These are phyloP conservation scores for Amazona vittata DNA, from an alignment of 2,113 vertebrate species.

Conservation along the genomic window DNA sequence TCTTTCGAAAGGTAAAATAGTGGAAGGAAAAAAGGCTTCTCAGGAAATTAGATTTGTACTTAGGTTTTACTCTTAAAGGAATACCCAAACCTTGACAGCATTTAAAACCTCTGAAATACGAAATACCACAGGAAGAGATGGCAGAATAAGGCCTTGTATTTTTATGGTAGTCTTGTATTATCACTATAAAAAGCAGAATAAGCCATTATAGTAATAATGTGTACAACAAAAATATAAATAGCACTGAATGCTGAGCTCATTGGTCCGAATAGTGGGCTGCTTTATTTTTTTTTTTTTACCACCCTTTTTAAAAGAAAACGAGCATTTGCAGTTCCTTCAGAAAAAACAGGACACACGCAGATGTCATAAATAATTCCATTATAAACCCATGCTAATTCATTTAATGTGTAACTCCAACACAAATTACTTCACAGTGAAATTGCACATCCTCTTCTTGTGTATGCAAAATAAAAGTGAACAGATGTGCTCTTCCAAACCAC, in stretches of 20 bases:
- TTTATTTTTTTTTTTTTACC: neutral
- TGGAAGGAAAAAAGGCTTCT: neutral
- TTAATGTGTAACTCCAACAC: slow-evolving; percentile 51
- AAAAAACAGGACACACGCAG: neutral
- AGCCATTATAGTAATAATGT: slow-evolving; percentile 6
- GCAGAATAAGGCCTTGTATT: slow-evolving; percentile 10
- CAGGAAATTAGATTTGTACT: slow-evolving; percentile 24
- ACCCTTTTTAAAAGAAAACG: neutral
- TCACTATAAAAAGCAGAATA: neutral
- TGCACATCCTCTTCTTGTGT: slow-evolving; percentile 48
- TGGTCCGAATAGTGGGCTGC: neutral
- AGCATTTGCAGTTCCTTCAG: slow-evolving; percentile 8
- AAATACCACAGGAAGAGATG: slow-evolving; percentile 52
- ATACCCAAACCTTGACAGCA: slow-evolving; percentile 29
- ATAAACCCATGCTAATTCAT: slow-evolving; percentile 68
- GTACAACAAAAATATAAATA: slow-evolving; percentile 20
- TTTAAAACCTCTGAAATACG: slow-evolving; percentile 9
- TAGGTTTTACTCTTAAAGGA: slow-evolving; percentile 7
- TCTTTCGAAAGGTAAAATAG: neutral
- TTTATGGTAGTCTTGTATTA: neutral
- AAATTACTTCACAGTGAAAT: slow-evolving; percentile 38
- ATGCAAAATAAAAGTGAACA: slow-evolving; percentile 32
- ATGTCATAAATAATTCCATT: slow-evolving; percentile 49
- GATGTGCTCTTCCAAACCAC: slow-evolving; percentile 56
- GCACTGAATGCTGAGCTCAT: slow-evolving; percentile 38